Conservation (phyloP, 2,113 vertebrate species). For the Sapajus apella region DNA sequence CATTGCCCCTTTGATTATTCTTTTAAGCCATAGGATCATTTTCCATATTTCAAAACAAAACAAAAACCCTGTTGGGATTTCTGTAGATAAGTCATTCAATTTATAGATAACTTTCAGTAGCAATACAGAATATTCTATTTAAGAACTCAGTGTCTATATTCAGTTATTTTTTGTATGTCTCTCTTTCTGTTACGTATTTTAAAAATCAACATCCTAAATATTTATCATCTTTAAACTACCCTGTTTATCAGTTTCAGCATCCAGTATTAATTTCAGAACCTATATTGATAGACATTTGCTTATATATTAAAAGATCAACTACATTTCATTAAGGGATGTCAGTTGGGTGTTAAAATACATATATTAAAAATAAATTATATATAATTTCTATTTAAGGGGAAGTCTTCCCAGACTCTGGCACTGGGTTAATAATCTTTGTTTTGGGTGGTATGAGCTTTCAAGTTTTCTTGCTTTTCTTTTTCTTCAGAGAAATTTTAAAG, state of each 20-base stretch:
- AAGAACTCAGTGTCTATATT: not conserved
- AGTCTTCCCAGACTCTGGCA: not conserved
- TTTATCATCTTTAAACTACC: not conserved
- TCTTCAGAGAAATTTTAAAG: not conserved
- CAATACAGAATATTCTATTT: not conserved
- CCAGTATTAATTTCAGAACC: slow-evolving; percentile 20
- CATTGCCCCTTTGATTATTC: not conserved
- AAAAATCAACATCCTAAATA: not conserved
- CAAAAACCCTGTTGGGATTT: not conserved
- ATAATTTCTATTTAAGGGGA: not conserved
- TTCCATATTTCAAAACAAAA: not conserved
- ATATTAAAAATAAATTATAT: no score
- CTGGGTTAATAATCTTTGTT: not conserved
- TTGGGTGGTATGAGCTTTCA: not conserved
- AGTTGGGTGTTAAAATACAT: not conserved
- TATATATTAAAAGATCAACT: slow-evolving; percentile 17
- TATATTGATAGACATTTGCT: not conserved
- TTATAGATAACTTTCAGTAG: slow-evolving; percentile 13
- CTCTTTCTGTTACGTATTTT: not conserved
- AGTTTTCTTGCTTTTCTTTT: not conserved
- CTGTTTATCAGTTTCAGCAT: slow-evolving; percentile 11
- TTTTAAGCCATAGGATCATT: not conserved
- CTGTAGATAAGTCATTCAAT: not conserved
- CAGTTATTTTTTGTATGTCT: slow-evolving; percentile 2
- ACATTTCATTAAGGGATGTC: not conserved